Conservation (phyloP, 2,113 vertebrate genomes). For the Arizona elegans region DNA sequence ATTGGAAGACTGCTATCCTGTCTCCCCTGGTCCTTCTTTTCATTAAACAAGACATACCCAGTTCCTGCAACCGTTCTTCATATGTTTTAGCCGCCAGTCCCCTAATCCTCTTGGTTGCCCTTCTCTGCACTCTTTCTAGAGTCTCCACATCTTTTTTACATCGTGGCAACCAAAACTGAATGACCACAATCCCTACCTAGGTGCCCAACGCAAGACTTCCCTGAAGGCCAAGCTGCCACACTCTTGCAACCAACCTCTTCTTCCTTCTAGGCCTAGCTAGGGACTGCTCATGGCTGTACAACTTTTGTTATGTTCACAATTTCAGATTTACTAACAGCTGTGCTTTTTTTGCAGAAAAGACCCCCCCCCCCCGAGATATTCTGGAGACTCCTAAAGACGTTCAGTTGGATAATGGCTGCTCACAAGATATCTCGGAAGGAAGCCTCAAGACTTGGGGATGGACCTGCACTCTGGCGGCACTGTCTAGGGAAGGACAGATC, state of each 20-base stretch:
- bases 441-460: fast-evolving
- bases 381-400: no score
- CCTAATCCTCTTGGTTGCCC: no score
- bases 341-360: not conserved
- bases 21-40: no score
- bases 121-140: no score
- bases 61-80: no score
- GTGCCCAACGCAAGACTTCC: not conserved
- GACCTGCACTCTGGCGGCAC: not conserved
- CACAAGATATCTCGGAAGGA: not conserved
- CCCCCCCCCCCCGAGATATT: not conserved
- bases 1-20: no score
- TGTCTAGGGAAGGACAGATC: no score
- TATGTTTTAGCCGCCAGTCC: no score
- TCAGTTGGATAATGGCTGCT: not conserved
- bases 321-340: not conserved
- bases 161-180: no score
- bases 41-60: no score
- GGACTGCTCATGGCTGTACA: not conserved
- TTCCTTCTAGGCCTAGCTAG: not conserved
- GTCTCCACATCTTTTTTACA: no score
- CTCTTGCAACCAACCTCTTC: not conserved
- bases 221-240: not conserved
- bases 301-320: not conserved
- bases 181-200: not conserved